Evolutionary conservation across 2,797 vertebrate genomes (phyloP).

Genomic region (Rachycentron canadum): DNA sequence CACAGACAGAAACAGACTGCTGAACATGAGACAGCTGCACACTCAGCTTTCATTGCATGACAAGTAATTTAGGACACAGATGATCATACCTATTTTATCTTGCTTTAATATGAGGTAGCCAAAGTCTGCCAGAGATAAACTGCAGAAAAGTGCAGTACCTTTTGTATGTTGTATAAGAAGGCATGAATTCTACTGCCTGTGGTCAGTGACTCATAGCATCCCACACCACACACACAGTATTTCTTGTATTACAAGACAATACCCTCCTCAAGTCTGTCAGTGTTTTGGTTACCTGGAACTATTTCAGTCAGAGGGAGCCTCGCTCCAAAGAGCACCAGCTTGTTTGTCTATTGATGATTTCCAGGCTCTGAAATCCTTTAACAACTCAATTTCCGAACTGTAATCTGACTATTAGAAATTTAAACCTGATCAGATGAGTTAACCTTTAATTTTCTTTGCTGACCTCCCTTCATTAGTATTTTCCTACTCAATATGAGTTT

Average conservation of each 20-base stretch:
- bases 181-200: constrained; percentile 11
- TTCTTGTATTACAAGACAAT: constrained; percentile 19
- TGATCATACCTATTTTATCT: constrained; percentile 15
- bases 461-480: neutral
- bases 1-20: constrained; percentile 34
- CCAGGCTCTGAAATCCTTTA: constrained; percentile 10
- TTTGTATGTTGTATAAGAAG: neutral
- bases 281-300: constrained; percentile 24
- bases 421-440: constrained; percentile 10
- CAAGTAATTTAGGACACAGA: constrained; percentile 38
- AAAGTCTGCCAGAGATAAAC: constrained; percentile 14
- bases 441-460: neutral
- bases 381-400: constrained; percentile 6
- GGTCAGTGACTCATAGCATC: constrained; percentile 29
- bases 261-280: constrained; percentile 23
- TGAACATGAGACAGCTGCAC: constrained; percentile 36
- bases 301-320: constrained; percentile 15
- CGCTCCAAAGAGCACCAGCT: neutral
- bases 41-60: constrained; percentile 35
- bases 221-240: constrained; percentile 14
- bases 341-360: constrained; percentile 24
- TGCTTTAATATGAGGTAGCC: constrained; percentile 28
- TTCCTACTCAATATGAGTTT: constrained; percentile 6
- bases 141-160: neutral
- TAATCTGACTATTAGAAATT: constrained; percentile 4